These are phyloP conservation scores for Epizoanthus illoricatus DNA, from an alignment of 92 coral and sea anemone genomes.

Conservation along the genomic window DNA sequence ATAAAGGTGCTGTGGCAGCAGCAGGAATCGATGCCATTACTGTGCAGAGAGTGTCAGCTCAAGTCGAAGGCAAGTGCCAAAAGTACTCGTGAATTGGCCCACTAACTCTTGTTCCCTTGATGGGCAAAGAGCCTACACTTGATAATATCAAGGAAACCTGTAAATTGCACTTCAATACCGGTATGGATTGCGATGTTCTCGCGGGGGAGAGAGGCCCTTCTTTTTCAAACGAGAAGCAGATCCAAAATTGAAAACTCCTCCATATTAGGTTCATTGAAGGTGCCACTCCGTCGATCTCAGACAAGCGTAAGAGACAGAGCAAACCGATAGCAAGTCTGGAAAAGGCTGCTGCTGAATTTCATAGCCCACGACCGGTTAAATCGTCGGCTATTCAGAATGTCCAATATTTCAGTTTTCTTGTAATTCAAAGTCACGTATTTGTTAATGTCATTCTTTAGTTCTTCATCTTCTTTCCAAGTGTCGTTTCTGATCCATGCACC, in stretches of 20 bases:
- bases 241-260: constrained; percentile 61
- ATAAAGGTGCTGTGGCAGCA: constrained; percentile 34
- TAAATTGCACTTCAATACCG: too few relatives aligned
- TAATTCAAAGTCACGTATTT: too few relatives aligned
- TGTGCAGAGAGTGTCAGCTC: too few relatives aligned
- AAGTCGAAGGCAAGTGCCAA: too few relatives aligned
- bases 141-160: too few relatives aligned
- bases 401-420: too few relatives aligned
- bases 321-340: constrained; percentile 7
- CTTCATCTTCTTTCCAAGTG: too few relatives aligned
- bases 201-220: constrained; percentile 76
- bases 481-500: too few relatives aligned
- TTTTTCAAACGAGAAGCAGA: constrained; percentile 57
- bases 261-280: background rate
- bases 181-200: constrained; percentile 68
- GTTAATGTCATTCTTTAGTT: too few relatives aligned
- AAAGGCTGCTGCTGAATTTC: background rate
- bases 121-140: too few relatives aligned
- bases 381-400: constrained; percentile 1
- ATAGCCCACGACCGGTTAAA: background rate
- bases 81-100: constrained; percentile 58
- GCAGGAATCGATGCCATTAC: too few relatives aligned
- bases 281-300: background rate
- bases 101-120: too few relatives aligned
- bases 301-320: constrained; percentile 7